Evolutionary conservation across 2,797 vertebrate genomes (phyloP).

Genomic region (Periophthalmus magnuspinnatus): DNA sequence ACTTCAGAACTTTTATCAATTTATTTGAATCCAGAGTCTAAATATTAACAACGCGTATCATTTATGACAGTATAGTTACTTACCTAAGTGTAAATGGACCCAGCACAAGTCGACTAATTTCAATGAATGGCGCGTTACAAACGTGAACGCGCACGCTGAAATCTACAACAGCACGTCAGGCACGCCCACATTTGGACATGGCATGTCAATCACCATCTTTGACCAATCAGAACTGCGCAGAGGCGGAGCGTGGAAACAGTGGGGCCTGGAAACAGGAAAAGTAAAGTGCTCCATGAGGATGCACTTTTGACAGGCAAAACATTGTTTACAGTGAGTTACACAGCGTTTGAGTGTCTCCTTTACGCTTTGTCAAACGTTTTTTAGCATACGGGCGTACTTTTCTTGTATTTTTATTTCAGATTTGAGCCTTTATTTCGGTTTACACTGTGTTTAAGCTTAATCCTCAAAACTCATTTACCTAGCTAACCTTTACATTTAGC

Average conservation of each 20-base stretch:
- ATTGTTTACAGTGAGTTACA: slow-evolving; percentile 47
- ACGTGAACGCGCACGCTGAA: slow-evolving; percentile 27
- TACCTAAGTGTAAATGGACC: not conserved
- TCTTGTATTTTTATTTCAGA: not conserved
- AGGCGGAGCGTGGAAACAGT: not conserved
- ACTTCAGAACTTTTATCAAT: not conserved
- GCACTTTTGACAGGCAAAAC: slow-evolving; percentile 22
- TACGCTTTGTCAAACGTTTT: not conserved
- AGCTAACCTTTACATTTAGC: not conserved
- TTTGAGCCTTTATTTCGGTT: not conserved
- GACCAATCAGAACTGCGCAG: slow-evolving; percentile 29
- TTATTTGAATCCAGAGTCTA: not conserved
- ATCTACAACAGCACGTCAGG: rapidly evolving
- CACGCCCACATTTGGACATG: slow-evolving; percentile 23
- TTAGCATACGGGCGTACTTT: not conserved
- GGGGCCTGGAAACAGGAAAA: slow-evolving; percentile 14
- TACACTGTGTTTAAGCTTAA: not conserved
- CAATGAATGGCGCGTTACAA: slow-evolving; percentile 29
- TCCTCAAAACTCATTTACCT: slow-evolving; percentile 15
- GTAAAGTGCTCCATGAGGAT: not conserved
- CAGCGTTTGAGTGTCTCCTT: slow-evolving; percentile 23
- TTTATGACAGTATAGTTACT: slow-evolving; percentile 2
- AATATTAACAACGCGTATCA: too few species aligned
- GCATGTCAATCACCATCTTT: not conserved
- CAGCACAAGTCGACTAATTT: slow-evolving; percentile 30